phyloP scores from a whole-genome alignment of 2,797 vertebrate genomes.

The Coccyzus lansbergi region DNA sequence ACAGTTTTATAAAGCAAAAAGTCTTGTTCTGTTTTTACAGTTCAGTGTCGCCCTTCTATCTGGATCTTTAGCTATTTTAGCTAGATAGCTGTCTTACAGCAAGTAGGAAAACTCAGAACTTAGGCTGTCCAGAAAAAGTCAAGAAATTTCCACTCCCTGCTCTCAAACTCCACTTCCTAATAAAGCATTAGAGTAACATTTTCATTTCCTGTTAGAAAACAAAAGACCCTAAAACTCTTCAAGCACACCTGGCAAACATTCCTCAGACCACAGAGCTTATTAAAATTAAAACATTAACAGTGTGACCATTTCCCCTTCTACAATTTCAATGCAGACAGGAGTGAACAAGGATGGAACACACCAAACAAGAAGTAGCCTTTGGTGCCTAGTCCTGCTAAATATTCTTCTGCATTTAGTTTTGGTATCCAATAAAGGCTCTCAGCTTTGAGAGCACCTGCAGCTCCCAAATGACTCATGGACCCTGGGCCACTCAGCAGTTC shows the following conservation, averaged over 20 bases:
- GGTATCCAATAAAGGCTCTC: not conserved
- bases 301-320: not conserved
- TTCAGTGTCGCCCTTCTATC: constrained; percentile 24
- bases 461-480: not conserved
- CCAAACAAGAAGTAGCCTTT: not conserved
- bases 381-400: not conserved
- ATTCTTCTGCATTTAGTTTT: rapidly evolving
- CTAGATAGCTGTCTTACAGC: not conserved
- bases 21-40: constrained; percentile 20
- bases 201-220: not conserved
- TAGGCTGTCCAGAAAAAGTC: not conserved
- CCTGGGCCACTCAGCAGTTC: rapidly evolving
- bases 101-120: not conserved
- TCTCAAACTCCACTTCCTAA: constrained; percentile 19
- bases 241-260: not conserved
- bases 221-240: not conserved
- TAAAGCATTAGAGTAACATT: not conserved
- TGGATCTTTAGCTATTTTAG: constrained; percentile 2
- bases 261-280: not conserved
- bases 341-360: not conserved
- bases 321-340: not conserved
- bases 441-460: not conserved
- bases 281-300: not conserved
- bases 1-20: constrained; percentile 5
- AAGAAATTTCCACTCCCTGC: not conserved